Base-by-base conservation (phyloP, 2,797 vertebrate species). In the Mus spretus region DNA sequence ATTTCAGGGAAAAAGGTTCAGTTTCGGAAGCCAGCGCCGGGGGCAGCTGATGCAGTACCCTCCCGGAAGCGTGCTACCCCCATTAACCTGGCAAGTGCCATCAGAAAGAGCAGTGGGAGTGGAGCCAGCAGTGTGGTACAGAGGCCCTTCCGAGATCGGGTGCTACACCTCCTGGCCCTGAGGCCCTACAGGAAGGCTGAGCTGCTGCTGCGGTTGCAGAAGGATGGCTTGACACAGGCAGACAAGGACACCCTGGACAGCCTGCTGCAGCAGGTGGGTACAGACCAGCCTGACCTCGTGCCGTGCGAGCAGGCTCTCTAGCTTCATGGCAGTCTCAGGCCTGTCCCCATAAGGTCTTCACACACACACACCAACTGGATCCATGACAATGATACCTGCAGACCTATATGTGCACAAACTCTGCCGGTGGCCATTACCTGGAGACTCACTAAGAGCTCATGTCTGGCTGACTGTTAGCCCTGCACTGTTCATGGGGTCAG, bases 121-220 rank as follows among this genome's bases (percentile, higher is more conserved):
- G 78, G 94, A 61, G 80, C 97, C 91, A 81, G 97, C 31, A 9
- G 89, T 72, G 98, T 98, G 90, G 95, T 97, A 79, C 98, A 98
- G 97, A 98, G 99, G 96, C 99, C 99, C 26, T 99, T 99, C 97
- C 98, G 99, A 86, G 99, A 99, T 91, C 99, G 99, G 59, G 99
- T 99, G 83, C 97, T 99, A 85, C 99, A 99, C 98, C 98, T 99
- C 97, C 98, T 99, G 98, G 99, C 99, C 24, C 99, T 99, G 77
- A 99, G 99, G 98, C 99, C 99, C 96, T 99, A 99, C 97, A 99
- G 99, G 98, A 99, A 99, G 98, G 99, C 99, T 0, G 99, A 99
- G 97, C 98, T 99, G 94, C 99, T 99, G 93, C 98, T 99, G 95
- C 98, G 99, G 96, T 98, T 99, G 96, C 99, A 99, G 98, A 99